Evolutionary conservation across 1,140 invertebrate genomes (phyloP).

Genomic region (Branchinecta lynchi): DNA sequence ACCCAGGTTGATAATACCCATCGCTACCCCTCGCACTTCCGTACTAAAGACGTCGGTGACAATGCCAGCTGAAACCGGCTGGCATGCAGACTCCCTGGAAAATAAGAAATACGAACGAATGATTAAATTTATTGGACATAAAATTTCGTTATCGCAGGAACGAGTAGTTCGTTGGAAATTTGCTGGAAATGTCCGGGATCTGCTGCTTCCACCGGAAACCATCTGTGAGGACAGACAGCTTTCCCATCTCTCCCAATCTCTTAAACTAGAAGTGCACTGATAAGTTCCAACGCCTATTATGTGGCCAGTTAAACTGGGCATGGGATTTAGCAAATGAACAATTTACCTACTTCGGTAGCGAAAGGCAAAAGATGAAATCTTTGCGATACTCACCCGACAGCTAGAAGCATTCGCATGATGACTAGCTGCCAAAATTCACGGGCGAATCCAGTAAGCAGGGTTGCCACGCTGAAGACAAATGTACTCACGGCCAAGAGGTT

Average conservation of each 20-base stretch:
- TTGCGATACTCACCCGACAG: constrained; percentile 46
- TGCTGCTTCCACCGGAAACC: too few relatives aligned
- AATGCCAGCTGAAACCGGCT: constrained; percentile 70
- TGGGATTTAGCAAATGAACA: not conserved
- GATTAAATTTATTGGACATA: too few relatives aligned
- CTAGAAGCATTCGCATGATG: constrained; percentile 66
- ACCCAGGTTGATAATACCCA: constrained; percentile 90
- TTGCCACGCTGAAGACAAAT: constrained; percentile 60
- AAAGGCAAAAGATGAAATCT: not conserved
- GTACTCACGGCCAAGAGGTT: constrained; percentile 56
- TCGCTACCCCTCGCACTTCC: constrained; percentile 62
- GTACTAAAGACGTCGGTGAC: constrained; percentile 70
- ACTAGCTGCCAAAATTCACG: constrained; percentile 81
- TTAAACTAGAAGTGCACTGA: too few relatives aligned
- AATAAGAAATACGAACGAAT: not conserved
- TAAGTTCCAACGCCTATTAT: too few relatives aligned
- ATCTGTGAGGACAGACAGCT: too few relatives aligned
- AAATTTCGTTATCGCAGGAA: too few relatives aligned
- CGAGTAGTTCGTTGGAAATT: too few relatives aligned
- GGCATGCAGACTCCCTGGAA: constrained; percentile 65
- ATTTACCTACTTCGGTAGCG: not conserved
- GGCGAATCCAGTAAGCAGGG: constrained; percentile 62
- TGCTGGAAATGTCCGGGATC: too few relatives aligned
- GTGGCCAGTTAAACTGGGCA: too few relatives aligned
- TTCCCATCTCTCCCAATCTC: too few relatives aligned